Percentiles rank a stretch among this genome's conserved stretches.
phyloP scores from a whole-genome alignment of 1,140 invertebrate genomes.

The Hetaerina americana region DNA sequence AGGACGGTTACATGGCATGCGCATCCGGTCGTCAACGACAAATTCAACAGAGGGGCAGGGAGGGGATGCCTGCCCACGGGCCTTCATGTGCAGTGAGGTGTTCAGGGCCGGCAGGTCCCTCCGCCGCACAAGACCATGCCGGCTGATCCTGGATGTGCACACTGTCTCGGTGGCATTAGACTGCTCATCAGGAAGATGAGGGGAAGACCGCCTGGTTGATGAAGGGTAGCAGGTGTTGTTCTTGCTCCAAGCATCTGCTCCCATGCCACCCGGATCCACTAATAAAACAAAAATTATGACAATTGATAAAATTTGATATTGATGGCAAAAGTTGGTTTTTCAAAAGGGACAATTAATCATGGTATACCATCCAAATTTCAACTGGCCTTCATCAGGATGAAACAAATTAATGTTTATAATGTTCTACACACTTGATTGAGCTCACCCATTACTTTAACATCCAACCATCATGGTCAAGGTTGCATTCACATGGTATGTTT shows the following conservation, averaged over 20 bases:
- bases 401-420: too few relatives aligned
- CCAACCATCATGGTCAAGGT: too few relatives aligned
- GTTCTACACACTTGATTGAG: too few relatives aligned
- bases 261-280: too few relatives aligned
- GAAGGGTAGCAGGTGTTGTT: slow-evolving; percentile 8
- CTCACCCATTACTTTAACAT: too few relatives aligned
- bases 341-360: too few relatives aligned
- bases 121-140: slow-evolving; percentile 14
- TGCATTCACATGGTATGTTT: too few relatives aligned
- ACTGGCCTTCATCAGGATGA: too few relatives aligned
- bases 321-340: too few relatives aligned
- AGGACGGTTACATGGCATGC: slow-evolving; percentile 50
- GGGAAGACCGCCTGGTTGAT: neutral
- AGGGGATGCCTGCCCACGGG: neutral
- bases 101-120: slow-evolving; percentile 10
- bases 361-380: too few relatives aligned
- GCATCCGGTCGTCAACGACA: slow-evolving; percentile 52
- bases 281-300: too few relatives aligned
- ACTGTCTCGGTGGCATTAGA: neutral
- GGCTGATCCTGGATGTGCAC: neutral
- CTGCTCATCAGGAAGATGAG: neutral
- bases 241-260: slow-evolving; percentile 3
- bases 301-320: too few relatives aligned
- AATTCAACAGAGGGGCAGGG: neutral
- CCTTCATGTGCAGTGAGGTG: neutral